phyloP scores from a whole-genome alignment of 2,797 vertebrate genomes.

The Mus caroli region DNA sequence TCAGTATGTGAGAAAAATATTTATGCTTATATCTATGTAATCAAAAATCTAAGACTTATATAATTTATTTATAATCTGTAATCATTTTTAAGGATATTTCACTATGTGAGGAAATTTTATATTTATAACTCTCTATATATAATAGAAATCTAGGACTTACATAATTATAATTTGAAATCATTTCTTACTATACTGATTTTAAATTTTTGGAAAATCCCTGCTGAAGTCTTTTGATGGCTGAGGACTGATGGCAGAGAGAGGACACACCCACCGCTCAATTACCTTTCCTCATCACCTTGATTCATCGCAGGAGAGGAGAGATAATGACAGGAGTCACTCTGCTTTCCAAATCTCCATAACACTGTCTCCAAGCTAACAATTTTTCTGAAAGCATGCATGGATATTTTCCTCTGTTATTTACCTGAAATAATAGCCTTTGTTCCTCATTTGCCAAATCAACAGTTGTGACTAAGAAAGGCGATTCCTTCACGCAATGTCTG shows the following conservation, averaged over 20 bases:
- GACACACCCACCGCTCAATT: rapidly evolving
- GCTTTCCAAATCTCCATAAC: background rate
- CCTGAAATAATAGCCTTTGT: slow-evolving; percentile 33
- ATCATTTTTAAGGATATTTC: background rate
- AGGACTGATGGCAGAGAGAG: background rate
- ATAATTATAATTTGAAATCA: background rate
- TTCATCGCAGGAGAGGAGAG: background rate
- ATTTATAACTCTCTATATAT: background rate
- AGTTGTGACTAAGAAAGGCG: background rate
- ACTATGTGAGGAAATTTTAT: background rate
- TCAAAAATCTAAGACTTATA: background rate
- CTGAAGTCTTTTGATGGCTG: background rate
- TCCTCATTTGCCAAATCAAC: slow-evolving; percentile 7
- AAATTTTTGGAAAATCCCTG: slow-evolving; percentile 32
- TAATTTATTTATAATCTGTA: background rate
- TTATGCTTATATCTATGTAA: background rate
- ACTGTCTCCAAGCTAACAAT: background rate
- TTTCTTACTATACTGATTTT: background rate
- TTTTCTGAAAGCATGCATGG: slow-evolving; percentile 40
- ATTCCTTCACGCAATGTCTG: background rate
- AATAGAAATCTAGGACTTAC: background rate
- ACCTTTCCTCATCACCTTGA: background rate
- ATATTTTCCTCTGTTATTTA: slow-evolving; percentile 15
- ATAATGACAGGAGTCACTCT: background rate
- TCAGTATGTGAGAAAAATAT: background rate